Percentiles rank a stretch among this genome's conserved stretches.
These are phyloP conservation scores for Helicoverpa armigera DNA, from an alignment of 1,140 invertebrate genomes.

Conservation along the genomic window DNA sequence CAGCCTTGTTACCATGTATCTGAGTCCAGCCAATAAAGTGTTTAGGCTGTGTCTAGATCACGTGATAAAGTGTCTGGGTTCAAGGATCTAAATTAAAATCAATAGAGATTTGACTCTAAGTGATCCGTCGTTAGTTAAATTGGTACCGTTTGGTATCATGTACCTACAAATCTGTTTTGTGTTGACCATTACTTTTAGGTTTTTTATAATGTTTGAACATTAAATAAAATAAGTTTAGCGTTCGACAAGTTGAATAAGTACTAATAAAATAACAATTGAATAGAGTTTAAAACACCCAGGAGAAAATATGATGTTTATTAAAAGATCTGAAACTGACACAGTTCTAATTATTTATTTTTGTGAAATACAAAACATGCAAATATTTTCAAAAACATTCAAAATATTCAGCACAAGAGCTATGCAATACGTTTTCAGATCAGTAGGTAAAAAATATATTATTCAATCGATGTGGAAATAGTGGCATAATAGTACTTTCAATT, in stretches of 20 bases:
- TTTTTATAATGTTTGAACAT: not conserved
- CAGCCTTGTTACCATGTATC: not conserved
- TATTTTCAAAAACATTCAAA: too few relatives aligned
- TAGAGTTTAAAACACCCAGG: too few relatives aligned
- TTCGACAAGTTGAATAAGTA: too few relatives aligned
- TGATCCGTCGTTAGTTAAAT: conserved; percentile 21
- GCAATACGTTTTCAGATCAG: conserved; percentile 8
- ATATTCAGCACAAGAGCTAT: not conserved
- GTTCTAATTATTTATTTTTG: too few relatives aligned
- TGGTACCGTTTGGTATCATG: not conserved
- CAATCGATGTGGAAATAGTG: not conserved
- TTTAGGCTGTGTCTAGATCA: conserved; percentile 1
- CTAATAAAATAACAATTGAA: too few relatives aligned
- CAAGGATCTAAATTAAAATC: conserved; percentile 33
- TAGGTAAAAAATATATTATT: conserved; percentile 1
- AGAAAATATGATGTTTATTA: too few relatives aligned
- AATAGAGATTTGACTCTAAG: conserved; percentile 18
- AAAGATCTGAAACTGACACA: too few relatives aligned
- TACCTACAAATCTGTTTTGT: not conserved
- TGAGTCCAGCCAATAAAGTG: conserved; percentile 2
- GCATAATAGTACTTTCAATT: conserved; percentile 14
- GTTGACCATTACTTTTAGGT: not conserved
- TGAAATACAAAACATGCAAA: too few relatives aligned
- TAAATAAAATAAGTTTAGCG: too few relatives aligned
- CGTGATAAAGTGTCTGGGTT: conserved; percentile 16